phyloP scores from a whole-genome alignment of 2,888 invertebrate species.

The Andrena bicolor region DNA sequence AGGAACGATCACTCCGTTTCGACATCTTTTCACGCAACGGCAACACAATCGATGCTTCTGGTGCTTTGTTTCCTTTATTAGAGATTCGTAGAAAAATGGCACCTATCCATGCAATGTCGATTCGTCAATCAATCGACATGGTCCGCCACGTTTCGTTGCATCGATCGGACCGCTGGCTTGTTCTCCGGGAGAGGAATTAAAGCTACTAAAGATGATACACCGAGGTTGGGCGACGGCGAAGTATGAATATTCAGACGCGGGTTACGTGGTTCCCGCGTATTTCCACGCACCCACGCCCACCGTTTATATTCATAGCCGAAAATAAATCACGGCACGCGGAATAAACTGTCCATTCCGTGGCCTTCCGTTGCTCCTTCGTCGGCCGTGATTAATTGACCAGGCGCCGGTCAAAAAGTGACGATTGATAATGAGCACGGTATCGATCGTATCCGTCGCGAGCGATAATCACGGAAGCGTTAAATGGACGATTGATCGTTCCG shows the following conservation, averaged over 20 bases:
- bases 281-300: not conserved
- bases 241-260: conserved; percentile 23
- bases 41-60: not conserved
- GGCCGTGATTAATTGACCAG: conserved; percentile 8
- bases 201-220: conserved; percentile 19
- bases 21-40: not conserved
- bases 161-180: not conserved
- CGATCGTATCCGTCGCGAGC: conserved; percentile 5
- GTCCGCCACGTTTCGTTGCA: not conserved
- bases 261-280: conserved; percentile 18
- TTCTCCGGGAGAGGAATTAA: conserved; percentile 1
- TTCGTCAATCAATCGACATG: conserved; percentile 1
- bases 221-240: not conserved
- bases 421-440: conserved; percentile 17
- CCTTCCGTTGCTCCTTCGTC: not conserved
- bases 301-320: conserved; percentile 21
- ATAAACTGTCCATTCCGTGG: conserved; percentile 9
- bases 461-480: conserved; percentile 12
- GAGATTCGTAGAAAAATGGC: not conserved
- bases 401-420: conserved; percentile 5
- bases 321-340: conserved; percentile 20
- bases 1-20: too few relatives aligned
- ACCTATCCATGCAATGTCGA: not conserved
- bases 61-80: not conserved
- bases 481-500: conserved; percentile 8